phyloP scores from a whole-genome alignment of 2,113 vertebrate species.

The Aegotheles bennettii region DNA sequence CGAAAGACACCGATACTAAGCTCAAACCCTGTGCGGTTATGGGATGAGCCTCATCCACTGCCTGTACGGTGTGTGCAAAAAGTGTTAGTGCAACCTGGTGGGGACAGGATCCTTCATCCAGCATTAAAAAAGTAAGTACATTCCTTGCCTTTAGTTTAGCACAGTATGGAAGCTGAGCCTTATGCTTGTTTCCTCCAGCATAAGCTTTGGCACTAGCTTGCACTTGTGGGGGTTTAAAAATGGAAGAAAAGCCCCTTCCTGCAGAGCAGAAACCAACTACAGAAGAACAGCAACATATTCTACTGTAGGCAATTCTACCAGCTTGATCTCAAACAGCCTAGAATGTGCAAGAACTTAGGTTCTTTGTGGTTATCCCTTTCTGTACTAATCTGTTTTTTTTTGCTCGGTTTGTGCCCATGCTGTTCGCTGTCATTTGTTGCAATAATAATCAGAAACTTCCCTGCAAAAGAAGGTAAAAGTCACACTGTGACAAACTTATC shows the following conservation, averaged over 20 bases:
- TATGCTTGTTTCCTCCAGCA: neutral
- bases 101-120: neutral
- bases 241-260: neutral
- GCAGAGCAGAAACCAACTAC: neutral
- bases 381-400: neutral
- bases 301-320: neutral
- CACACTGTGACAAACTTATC: neutral
- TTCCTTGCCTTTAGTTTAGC: neutral
- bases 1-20: neutral
- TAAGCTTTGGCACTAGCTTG: neutral
- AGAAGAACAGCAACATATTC: neutral
- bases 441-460: neutral
- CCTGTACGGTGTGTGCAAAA: neutral
- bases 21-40: neutral
- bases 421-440: neutral
- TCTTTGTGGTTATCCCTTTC: too few species aligned
- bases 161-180: neutral
- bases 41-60: neutral
- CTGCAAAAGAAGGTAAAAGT: neutral
- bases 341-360: neutral
- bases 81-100: fast-evolving
- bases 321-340: neutral
- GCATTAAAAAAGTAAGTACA: neutral
- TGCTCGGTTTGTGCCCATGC: neutral
- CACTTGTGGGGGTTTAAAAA: neutral